A percentile compares a stretch with the other conserved stretches of the same genome.
Evolutionary conservation across 2,888 invertebrate genomes (phyloP).

Genomic region (Leptinotarsa tumamoca): DNA sequence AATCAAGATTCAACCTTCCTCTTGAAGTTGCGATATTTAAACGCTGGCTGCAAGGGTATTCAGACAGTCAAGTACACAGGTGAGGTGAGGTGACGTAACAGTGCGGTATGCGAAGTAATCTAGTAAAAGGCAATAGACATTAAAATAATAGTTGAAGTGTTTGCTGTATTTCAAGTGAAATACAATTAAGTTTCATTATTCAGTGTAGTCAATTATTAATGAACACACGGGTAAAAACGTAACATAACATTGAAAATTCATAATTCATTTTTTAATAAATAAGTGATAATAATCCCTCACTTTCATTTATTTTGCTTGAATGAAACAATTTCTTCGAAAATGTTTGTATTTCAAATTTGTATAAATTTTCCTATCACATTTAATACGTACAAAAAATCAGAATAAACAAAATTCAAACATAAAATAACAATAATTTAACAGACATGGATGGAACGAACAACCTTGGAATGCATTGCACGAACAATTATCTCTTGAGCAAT

Average conservation of each 20-base stretch:
- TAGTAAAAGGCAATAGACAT: too few relatives aligned
- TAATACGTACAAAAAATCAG: slow-evolving; percentile 7
- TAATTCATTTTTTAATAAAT: not conserved
- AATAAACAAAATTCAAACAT: slow-evolving; percentile 3
- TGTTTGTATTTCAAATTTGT: slow-evolving; percentile 16
- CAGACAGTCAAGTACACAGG: too few relatives aligned
- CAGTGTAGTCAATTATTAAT: too few relatives aligned
- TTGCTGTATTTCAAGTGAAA: too few relatives aligned
- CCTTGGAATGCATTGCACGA: slow-evolving; percentile 13
- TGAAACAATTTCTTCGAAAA: not conserved
- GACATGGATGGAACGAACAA: slow-evolving; percentile 17
- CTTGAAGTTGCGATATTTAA: too few relatives aligned
- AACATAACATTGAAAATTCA: not conserved
- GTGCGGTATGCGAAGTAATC: too few relatives aligned
- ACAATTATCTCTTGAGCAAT: not conserved
- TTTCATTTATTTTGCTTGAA: not conserved
- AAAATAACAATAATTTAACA: slow-evolving; percentile 13
- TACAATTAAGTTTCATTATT: too few relatives aligned
- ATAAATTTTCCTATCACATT: slow-evolving; percentile 5
- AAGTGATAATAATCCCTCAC: not conserved
- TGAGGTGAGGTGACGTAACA: too few relatives aligned
- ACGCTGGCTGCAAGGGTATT: too few relatives aligned
- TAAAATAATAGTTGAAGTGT: too few relatives aligned
- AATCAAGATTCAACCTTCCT: too few relatives aligned
- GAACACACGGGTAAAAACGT: too few relatives aligned